Base-by-base conservation (phyloP, 1,140 invertebrate species). In the Drosophila melanica region DNA sequence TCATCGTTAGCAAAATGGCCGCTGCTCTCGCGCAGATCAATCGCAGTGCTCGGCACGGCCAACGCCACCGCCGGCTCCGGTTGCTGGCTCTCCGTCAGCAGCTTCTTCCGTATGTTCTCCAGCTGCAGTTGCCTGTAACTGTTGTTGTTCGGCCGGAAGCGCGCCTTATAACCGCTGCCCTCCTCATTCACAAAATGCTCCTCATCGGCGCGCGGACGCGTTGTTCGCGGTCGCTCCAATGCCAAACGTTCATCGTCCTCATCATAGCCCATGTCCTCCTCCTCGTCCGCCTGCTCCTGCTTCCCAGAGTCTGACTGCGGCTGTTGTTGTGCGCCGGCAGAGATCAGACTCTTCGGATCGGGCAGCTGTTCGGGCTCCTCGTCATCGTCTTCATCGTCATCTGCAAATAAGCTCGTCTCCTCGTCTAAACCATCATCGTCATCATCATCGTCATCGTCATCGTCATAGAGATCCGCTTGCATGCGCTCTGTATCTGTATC, bases 1-100 rank as follows among this genome's bases (percentile, higher is more conserved):
- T 90, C 86, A 91, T 91, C 90, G 90, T 92, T 92, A 81, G 87
- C 90, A 91, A 91, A 91, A 89, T 91, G 89, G 84, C 90, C 90
- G 77, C 90, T 91, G 84, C 90, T 90, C 90, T 91, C 90, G 73
- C 90, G 90, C 84, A 89, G 77, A 84, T 90, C 90, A 71, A 84
- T 82, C 75, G 82, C 79, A 87, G 82, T 89, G 82, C 82, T 86
- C 84, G 82, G 79, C 44, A 82, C 82, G 73, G 82, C 84, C 59
- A 78, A 75, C 16, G 69, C 81, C 23, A 66, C 72, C 30, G 63
- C 48, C 30, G 35, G 50, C 27, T 48, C 65, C 20, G 33, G 42
- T 4, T 18, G 27, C 39, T 23, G 37, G 14, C 68, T 74, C 65
- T 90, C 84, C 12, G 80, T 89, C 16, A 89, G 74, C 48, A 89